These are phyloP conservation scores for Sebastes nivosus DNA, from an alignment of 2,797 vertebrate genomes.

Conservation along the genomic window DNA sequence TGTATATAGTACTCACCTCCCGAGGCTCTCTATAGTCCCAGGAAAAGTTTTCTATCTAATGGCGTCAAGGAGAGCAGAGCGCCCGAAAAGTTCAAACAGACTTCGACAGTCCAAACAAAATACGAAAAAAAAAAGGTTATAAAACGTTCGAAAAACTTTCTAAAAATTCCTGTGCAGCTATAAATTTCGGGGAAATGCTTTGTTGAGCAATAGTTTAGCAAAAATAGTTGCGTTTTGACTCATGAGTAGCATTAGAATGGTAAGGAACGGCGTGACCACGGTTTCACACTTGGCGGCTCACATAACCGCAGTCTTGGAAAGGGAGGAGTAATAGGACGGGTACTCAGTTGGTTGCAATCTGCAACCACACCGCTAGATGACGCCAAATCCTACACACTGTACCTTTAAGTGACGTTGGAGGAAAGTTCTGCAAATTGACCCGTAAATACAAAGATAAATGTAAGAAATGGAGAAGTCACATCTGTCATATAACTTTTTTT, in stretches of 20 bases:
- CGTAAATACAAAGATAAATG: not conserved
- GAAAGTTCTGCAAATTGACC: not conserved
- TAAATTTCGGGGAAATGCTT: no score
- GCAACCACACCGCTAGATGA: no score
- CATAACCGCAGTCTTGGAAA: no score
- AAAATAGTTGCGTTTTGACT: no score
- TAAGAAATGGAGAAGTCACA: not conserved
- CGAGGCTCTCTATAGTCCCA: not conserved
- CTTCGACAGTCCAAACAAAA: no score
- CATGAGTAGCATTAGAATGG: no score
- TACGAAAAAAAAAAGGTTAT: no score
- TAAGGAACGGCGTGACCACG: accelerated
- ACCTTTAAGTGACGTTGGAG: not conserved
- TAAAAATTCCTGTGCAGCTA: not conserved
- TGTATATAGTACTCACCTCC: not conserved
- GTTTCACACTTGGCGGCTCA: accelerated
- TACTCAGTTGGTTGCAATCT: no score
- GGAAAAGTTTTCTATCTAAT: not conserved
- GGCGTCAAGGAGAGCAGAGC: no score
- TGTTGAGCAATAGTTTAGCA: no score
- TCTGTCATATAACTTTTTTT: not conserved
- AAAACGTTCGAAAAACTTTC: not conserved
- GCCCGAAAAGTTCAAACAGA: no score
- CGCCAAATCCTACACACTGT: no score
- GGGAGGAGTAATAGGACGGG: accelerated